Evolutionary conservation across 2,888 invertebrate species (phyloP), one percentile per base, ranked within the genome.

Genomic region (Hymenopus coronatus): DNA sequence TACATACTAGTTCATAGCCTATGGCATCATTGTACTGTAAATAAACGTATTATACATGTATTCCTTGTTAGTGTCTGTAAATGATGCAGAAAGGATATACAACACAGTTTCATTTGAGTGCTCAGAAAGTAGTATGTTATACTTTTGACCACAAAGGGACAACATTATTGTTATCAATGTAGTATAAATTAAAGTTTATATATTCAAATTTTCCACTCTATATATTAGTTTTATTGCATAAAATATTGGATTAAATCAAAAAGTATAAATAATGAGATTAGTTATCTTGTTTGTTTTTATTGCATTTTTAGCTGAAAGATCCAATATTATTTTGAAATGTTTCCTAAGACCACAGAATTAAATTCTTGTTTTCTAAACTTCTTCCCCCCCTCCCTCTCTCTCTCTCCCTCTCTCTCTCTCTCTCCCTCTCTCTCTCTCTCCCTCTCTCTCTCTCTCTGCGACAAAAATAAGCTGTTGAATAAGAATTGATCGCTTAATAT

Each of bases 11-110:
- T 88, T 89, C 87, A 87, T 89, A 89, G 90, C 90, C 89, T 89
- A 85, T 82, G 88, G 88, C 89, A 89, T 89, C 89, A 89, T 90
- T 89, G 88, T 90, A 90, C 82, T 90, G 90, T 90, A 90, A 70
- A 89, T 89, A 88, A 83, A 89, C 30, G 87, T 88, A 88, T 81
- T 88, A 89, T 88, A 89, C 28, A 85, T 89, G 85, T 89, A 88
- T 82, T 33, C 85, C 84, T 86, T 87, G 83, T 88, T 89, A 89
- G 83, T 86, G n/a, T 89, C 83, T 84, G 87, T 87, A 70, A 87
- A 33, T 25, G 85, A 83, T 89, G 89, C 83, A 87, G 84, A 87
- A 86, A 54, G 20, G 40, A 25, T n/a, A 30, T 82, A 83, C 40
- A 84, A 46, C 84, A 28, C 25, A 46, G 28, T 87, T 83, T 84